Evolutionary conservation across 2,888 invertebrate species (phyloP).

Genomic region (Hipparchia semele): DNA sequence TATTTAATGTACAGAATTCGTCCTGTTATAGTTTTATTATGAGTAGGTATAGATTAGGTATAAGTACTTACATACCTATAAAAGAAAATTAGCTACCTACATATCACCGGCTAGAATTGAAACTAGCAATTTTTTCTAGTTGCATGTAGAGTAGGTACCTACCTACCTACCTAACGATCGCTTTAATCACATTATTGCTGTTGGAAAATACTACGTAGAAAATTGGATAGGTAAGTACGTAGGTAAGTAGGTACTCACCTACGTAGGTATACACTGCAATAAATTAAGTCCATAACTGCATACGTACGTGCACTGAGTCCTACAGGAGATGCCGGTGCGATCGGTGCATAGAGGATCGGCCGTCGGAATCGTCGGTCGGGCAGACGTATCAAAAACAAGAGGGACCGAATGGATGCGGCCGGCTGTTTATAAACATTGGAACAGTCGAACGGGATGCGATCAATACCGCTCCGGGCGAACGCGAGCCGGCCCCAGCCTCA

Average conservation of each 20-base stretch:
- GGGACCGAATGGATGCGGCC: conserved; percentile 66
- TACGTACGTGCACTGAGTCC: conserved; percentile 68
- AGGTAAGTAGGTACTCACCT: conserved; percentile 31
- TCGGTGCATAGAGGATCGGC: conserved; percentile 60
- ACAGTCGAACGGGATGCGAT: conserved; percentile 63
- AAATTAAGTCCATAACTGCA: conserved; percentile 53
- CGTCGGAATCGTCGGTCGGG: conserved; percentile 54
- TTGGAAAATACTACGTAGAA: conserved; percentile 48
- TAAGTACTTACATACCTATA: not conserved
- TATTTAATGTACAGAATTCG: too few relatives aligned
- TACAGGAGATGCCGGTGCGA: conserved; percentile 53
- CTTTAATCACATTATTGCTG: conserved; percentile 43
- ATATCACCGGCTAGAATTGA: not conserved
- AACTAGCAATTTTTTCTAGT: not conserved
- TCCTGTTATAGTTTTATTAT: too few relatives aligned
- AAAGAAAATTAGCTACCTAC: not conserved
- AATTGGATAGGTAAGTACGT: conserved; percentile 36
- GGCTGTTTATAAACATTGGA: conserved; percentile 81
- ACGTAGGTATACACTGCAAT: conserved; percentile 36
- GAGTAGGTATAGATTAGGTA: too few relatives aligned
- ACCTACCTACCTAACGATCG: too few relatives aligned
- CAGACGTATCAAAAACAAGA: conserved; percentile 69
- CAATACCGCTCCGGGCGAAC: conserved; percentile 63
- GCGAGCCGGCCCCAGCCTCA: conserved; percentile 61
- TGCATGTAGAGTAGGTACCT: not conserved